Evolutionary conservation across 2,888 invertebrate genomes (phyloP).

Genomic region (Selenia dentaria): DNA sequence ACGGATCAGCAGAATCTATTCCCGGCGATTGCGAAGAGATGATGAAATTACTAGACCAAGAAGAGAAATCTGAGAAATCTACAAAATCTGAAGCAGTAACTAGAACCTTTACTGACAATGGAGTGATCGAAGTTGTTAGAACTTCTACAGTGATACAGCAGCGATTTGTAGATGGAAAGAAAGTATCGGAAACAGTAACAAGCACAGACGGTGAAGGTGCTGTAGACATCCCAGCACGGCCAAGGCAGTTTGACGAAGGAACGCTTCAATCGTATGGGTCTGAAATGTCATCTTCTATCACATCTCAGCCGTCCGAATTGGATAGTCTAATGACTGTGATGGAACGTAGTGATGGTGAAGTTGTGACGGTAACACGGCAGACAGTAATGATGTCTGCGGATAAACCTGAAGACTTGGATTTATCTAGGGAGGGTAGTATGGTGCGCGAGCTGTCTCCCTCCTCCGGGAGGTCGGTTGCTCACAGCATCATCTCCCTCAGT

Average conservation of each 20-base stretch:
- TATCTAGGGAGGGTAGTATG: constrained; percentile 69
- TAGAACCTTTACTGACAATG: constrained; percentile 59
- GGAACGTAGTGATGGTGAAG: constrained; percentile 76
- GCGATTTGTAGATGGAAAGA: constrained; percentile 76
- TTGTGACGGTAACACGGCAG: constrained; percentile 69
- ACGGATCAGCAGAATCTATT: constrained; percentile 78
- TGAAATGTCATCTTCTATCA: constrained; percentile 80
- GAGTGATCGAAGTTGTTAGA: constrained; percentile 70
- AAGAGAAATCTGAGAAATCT: constrained; percentile 69
- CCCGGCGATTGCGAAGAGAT: constrained; percentile 85
- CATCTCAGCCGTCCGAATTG: constrained; percentile 79
- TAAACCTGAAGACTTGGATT: constrained; percentile 73
- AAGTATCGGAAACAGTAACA: constrained; percentile 72
- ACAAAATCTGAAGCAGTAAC: constrained; percentile 50
- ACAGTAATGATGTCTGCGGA: constrained; percentile 63
- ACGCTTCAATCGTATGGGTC: constrained; percentile 71
- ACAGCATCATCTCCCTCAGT: constrained; percentile 73
- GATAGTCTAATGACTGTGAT: constrained; percentile 80
- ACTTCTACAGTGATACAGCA: constrained; percentile 78
- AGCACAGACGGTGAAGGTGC: constrained; percentile 72
- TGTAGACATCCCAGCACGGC: constrained; percentile 71
- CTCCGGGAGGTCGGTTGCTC: constrained; percentile 79
- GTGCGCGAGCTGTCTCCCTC: constrained; percentile 80
- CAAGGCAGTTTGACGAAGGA: constrained; percentile 63
- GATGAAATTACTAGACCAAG: constrained; percentile 85